phyloP scores from a whole-genome alignment of 37 sponge, comb jelly and placozoan species.

The Beroe forskalii region DNA sequence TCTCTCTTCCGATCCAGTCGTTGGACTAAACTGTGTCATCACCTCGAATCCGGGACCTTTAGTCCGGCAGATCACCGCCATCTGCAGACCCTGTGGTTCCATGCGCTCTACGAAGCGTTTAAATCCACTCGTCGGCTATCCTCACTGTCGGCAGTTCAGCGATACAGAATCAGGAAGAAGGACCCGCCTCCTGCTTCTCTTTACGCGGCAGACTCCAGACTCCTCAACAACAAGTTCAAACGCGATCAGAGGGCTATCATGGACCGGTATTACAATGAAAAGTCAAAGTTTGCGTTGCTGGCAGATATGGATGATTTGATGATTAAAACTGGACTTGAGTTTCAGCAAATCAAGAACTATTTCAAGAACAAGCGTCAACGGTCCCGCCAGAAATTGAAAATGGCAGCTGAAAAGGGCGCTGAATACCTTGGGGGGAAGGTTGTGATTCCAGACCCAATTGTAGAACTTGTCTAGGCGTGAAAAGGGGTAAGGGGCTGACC shows the following conservation, averaged over 20 bases:
- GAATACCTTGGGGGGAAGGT: too few species aligned
- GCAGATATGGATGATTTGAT: neutral
- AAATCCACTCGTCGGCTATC: neutral
- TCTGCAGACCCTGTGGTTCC: constrained; percentile 4
- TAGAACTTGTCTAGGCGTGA: too few species aligned
- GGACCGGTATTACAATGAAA: neutral
- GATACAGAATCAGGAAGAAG: neutral
- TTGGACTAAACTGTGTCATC: neutral
- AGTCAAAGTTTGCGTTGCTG: neutral
- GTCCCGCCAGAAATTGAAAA: too few species aligned
- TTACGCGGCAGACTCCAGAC: neutral
- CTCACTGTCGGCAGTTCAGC: neutral
- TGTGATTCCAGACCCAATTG: too few species aligned
- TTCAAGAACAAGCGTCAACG: constrained; percentile 38
- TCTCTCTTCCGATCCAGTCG: neutral
- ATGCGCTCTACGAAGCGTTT: neutral
- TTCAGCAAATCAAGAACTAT: neutral
- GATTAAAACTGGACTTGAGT: neutral
- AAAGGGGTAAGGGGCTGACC: too few species aligned
- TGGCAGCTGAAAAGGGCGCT: too few species aligned
- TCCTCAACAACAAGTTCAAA: neutral
- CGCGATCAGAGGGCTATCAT: neutral
- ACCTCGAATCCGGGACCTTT: neutral
- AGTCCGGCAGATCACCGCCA: neutral
- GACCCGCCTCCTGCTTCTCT: neutral